Base-by-base conservation (phyloP, 1,140 invertebrate genomes). In the Platorchestia sp. region DNA sequence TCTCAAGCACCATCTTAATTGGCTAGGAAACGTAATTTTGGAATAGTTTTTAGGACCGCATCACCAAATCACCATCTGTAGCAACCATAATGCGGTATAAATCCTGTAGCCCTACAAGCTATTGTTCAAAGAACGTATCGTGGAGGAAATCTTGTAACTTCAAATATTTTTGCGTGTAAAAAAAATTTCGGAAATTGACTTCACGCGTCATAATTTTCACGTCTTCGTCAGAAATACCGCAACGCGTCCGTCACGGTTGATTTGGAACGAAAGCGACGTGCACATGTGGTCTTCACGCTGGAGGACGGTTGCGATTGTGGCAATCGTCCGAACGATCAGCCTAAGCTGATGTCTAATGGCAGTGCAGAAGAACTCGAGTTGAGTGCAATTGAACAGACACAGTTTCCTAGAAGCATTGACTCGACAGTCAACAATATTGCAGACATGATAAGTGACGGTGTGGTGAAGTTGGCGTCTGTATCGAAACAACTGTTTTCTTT, bases 271-370 rank as follows among this genome's bases (percentile, higher is more conserved):
- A 36, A 75, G 1, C 59, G 59, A 3, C 59, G 59, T 1, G 36
- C 14, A 14, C 7, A 36, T 75, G 14, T 75, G 7, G 1, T 75
- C 59, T 14, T 75, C 59, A 14, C 5, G 41, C 41, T 89, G 36
- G 87, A 89, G 36, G 87, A 89, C 87, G 87, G 87, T 14, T 89
- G 87, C 43, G 41, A 89, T 22, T 89, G 87, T 43, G n/a, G 87
- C 1, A 0, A 22, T 42, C 3, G 16, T 5, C n/a, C 41, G 5
- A 14, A 89, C n/a, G 7, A 7, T 86, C 7, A 86, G 27, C 10
- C 87, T 10, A 14, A 27, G 36, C 59, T 27, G 59, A 75, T 27
- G 10, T 89, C 87, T 27, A 27, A 43, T 42, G 87, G 41, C 27
- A 27, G 87, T 27, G 14, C 10, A 3, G 87, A 3, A 89, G 87